Evolutionary conservation across 2,113 vertebrate genomes (phyloP), one percentile per base, ranked within the genome.

Genomic region (Ranitomeya imitator): DNA sequence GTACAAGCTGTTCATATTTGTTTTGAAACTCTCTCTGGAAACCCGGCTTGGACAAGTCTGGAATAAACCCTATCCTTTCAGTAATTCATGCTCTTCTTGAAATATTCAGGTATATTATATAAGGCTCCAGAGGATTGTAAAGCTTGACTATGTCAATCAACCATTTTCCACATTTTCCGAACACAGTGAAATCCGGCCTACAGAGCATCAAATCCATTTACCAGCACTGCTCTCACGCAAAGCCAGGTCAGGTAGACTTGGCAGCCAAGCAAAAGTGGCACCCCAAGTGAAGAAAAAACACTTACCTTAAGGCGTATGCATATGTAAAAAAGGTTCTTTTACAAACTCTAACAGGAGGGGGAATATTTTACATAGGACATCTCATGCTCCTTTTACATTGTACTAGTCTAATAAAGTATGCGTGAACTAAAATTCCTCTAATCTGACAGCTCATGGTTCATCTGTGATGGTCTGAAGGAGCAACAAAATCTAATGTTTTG

Each of bases 91-190:
- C 54, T 88, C 90, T 90, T 93, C 90, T 93, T 85, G 88, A 92
- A 92, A 92, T 90, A 91, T 92, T 87, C 85, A 92, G 91, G 83
- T 93, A 88, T 65, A 78, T 90, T 89, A 90, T 83, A 84, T n/a
- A 51, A 74, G 83, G 78, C 90, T 85, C 65, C 0, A n/a, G 89
- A 83, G 89, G 71, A 85, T 81, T 91, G 79, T 90, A 86, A 90
- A 93, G 90, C 86, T 45, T 87, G 73, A 65, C 59, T 57, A 92
- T 84, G 86, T 91, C 89, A 89, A 86, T 92, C 90, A 85, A 87
- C 91, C 89, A 86, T 91, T 87, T 88, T 91, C 90, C 80, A 90
- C 88, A 91, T 90, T 90, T 90, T 51, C 19, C 31, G 10, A 74
- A 59, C 21, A 71, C n/a, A 31, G 71, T 7, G 61, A 82, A 79